Evolutionary conservation across 2,888 invertebrate genomes (phyloP), one percentile per base, ranked within the genome.

Genomic region (Clepsis dumicolana): DNA sequence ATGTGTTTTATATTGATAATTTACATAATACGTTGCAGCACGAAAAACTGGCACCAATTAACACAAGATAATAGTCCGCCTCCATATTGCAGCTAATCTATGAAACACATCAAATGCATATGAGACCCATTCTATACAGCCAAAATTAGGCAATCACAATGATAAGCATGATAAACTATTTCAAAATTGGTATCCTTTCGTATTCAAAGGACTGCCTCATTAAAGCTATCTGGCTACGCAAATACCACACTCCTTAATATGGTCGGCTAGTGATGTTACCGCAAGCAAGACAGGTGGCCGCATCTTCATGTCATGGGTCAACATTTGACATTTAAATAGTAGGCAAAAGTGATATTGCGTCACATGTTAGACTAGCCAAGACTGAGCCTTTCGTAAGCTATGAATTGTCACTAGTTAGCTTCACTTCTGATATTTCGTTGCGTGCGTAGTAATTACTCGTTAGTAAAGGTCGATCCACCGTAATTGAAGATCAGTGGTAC

Each of bases 261-360:
- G 61, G 62, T 21, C 64, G 59, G 64, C 62, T 71, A 69, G 71
- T 70, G 71, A 48, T 73, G 76, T 78, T 71, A 61, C 63, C 65
- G 67, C 65, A 59, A 67, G 72, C 73, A 81, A 86, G 76, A 87
- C 85, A 81, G 84, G 89, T 89, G 83, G 86, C 83, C 74, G 75
- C 73, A 76, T 80, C 77, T 76, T 70, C 81, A 73, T 84, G 86
- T 85, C 88, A 85, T 81, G 82, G 91, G 92, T 93, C 90, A 92
- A 84, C 85, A 86, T 91, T 88, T 91, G 91, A 86, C 91, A 92
- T 93, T 93, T 91, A 80, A 82, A 80, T 76, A 75, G 76, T 78
- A 71, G 76, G 79, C 78, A 80, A 78, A 82, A 82, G 80, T 82
- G 71, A 77, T 80, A 83, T 90, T 86, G 88, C 77, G 84, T 87